Evolutionary conservation across 2,113 vertebrate species (phyloP).

Genomic region (Pollimyrus isidori): DNA sequence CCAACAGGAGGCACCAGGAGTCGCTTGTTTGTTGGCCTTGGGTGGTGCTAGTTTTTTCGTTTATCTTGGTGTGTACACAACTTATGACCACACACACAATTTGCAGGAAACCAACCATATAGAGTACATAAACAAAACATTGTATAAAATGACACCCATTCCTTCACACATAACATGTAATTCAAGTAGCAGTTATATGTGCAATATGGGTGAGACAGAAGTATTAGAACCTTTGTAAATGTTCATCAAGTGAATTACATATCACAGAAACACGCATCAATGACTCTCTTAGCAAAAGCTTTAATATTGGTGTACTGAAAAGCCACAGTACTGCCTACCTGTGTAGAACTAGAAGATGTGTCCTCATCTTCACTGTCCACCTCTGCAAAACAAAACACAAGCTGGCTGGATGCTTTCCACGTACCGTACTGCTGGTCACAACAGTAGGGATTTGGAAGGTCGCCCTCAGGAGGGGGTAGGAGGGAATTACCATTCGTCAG

Average conservation of each 20-base stretch:
- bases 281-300: neutral
- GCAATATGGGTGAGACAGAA: neutral
- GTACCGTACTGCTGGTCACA: neutral
- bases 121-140: neutral
- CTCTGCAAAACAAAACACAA: conserved; percentile 21
- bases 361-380: conserved; percentile 24
- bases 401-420: neutral
- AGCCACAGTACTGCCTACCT: neutral
- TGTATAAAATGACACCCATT: neutral
- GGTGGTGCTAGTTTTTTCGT: neutral
- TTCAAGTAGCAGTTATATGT: neutral
- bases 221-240: neutral
- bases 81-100: neutral
- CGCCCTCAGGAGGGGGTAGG: neutral
- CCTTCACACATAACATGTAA: neutral
- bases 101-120: neutral
- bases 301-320: neutral
- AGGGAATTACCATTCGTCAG: conserved; percentile 22
- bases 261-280: neutral
- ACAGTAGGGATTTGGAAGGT: neutral
- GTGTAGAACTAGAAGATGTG: neutral
- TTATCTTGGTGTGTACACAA: neutral
- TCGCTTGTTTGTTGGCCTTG: neutral
- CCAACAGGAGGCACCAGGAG: neutral
- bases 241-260: neutral